Percentiles rank a stretch among this genome's conserved stretches.
Conservation (phyloP, 2,797 vertebrate species). For the Lithobates pipiens region DNA sequence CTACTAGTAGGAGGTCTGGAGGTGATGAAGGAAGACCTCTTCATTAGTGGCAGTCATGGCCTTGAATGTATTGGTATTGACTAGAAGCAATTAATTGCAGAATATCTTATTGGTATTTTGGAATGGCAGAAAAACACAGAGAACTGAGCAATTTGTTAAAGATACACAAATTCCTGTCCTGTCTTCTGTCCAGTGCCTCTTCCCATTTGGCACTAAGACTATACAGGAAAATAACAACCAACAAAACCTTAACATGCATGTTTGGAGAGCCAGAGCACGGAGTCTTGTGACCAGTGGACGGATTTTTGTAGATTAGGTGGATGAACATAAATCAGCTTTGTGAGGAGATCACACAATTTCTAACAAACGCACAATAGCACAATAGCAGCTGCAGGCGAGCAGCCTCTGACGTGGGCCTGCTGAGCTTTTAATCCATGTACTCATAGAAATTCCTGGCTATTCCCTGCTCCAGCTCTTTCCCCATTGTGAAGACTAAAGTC, state of each 20-base stretch:
- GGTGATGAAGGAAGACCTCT: background rate
- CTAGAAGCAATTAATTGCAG: background rate
- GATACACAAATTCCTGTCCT: background rate
- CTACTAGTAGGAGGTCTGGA: too few relatives aligned
- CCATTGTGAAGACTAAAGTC: constrained; percentile 49
- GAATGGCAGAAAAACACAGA: background rate
- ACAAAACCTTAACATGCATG: constrained; percentile 9
- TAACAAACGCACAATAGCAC: constrained; percentile 43
- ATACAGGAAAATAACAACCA: background rate
- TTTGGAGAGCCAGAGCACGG: background rate
- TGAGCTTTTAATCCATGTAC: constrained; percentile 58
- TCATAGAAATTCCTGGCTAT: constrained; percentile 56
- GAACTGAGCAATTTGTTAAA: background rate
- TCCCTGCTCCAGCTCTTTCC: constrained; percentile 15
- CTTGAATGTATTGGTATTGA: background rate
- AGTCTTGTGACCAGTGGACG: constrained; percentile 47
- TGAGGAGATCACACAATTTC: constrained; percentile 44
- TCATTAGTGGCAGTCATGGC: background rate
- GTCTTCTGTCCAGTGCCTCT: background rate
- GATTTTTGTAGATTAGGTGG: constrained; percentile 55
- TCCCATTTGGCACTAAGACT: background rate
- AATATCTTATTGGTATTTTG: background rate
- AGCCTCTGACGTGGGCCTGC: constrained; percentile 47
- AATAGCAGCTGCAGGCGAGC: constrained; percentile 44
- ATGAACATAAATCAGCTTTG: constrained; percentile 56